Conservation (phyloP, 2,888 invertebrate genomes). For the Eupelmus urozonus region DNA sequence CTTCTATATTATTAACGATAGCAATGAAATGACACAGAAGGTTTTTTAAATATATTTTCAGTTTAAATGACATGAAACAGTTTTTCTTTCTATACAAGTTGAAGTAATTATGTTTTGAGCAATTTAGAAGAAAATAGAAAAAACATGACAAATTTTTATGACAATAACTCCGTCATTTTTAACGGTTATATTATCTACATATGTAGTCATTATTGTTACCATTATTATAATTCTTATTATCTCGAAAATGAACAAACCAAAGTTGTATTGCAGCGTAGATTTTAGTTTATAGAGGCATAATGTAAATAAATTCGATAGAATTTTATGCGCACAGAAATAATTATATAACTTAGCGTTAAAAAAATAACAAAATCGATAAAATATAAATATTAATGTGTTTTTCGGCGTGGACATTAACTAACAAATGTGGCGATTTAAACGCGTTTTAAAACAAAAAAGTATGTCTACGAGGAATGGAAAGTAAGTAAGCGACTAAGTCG, state of each 20-base stretch:
- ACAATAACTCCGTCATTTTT: conserved; percentile 31
- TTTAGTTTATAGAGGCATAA: conserved; percentile 34
- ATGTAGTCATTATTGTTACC: neutral
- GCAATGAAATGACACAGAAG: too few relatives aligned
- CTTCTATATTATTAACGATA: too few relatives aligned
- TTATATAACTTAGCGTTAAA: conserved; percentile 41
- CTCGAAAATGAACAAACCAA: neutral
- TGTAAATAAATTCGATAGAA: conserved; percentile 53
- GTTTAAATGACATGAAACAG: too few relatives aligned
- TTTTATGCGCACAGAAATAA: conserved; percentile 61
- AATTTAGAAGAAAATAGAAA: too few relatives aligned
- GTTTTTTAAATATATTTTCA: too few relatives aligned
- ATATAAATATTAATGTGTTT: conserved; percentile 47
- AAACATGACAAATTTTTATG: conserved; percentile 12
- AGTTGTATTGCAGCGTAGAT: conserved; percentile 13
- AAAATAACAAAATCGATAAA: conserved; percentile 22
- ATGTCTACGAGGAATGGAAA: neutral
- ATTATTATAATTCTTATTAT: conserved; percentile 9
- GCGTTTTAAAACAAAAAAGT: conserved; percentile 12
- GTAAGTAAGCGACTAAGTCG: neutral
- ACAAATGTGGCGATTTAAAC: conserved; percentile 11
- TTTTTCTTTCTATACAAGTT: too few relatives aligned
- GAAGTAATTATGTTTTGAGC: too few relatives aligned
- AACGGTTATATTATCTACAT: conserved; percentile 2
- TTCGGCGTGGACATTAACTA: conserved; percentile 31